Conservation (phyloP, 2,888 invertebrate genomes). For the Patella depressa region DNA sequence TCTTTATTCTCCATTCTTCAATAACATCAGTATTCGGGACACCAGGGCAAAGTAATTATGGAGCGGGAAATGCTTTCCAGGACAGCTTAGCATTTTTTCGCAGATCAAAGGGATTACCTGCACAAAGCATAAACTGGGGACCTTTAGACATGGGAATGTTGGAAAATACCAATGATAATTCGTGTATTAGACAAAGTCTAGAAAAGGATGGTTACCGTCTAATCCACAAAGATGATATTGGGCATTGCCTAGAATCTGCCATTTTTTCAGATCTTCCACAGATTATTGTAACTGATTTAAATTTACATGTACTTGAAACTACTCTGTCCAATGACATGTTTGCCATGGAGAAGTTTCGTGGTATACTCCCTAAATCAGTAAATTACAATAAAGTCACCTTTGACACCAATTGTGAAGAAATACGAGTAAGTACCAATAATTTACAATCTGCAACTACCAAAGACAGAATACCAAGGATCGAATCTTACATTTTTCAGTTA, state of each 20-base stretch:
- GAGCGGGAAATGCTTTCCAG: constrained; percentile 55
- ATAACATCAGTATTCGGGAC: constrained; percentile 53
- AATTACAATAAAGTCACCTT: not conserved
- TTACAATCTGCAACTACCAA: constrained; percentile 3
- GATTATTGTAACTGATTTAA: not conserved
- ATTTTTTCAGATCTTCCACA: not conserved
- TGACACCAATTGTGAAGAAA: not conserved
- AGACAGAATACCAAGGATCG: constrained; percentile 28
- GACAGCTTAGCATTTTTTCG: constrained; percentile 53
- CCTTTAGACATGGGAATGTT: constrained; percentile 45
- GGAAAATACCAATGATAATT: constrained; percentile 1
- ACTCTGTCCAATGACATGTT: not conserved
- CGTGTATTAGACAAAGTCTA: not conserved
- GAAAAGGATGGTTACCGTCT: not conserved
- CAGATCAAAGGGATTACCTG: constrained; percentile 38
- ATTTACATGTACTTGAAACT: not conserved
- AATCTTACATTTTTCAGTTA: constrained; percentile 30
- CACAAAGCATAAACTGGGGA: constrained; percentile 59
- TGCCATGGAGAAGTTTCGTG: not conserved
- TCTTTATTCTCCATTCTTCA: constrained; percentile 57
- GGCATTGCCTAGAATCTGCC: not conserved
- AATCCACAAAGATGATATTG: not conserved
- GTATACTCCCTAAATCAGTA: not conserved
- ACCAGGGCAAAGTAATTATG: constrained; percentile 55
- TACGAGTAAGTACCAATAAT: not conserved